A percentile compares a stretch with the other conserved stretches of the same genome.
phyloP scores from a whole-genome alignment of 2,113 vertebrate species.

The Hydropotes inermis region DNA sequence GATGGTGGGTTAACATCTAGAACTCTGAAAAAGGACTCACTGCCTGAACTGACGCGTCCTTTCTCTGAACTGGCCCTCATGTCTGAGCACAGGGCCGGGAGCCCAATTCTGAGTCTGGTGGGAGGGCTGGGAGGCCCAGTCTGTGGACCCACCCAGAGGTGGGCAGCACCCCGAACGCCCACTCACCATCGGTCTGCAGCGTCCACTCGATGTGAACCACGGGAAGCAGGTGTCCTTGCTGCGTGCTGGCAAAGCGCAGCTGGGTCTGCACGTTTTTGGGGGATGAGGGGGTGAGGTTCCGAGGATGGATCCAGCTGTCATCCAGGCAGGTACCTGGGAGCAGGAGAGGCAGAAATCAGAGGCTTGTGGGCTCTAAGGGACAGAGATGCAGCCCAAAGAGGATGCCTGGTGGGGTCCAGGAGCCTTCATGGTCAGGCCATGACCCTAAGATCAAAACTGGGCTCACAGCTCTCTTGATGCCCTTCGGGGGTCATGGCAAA shows the following conservation, averaged over 20 bases:
- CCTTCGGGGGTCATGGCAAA: background rate
- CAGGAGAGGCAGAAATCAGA: background rate
- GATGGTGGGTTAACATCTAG: background rate
- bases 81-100: background rate
- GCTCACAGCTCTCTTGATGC: background rate
- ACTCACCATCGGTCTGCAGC: constrained; percentile 81
- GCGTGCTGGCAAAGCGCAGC: constrained; percentile 38
- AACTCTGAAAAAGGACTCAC: background rate
- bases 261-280: constrained; percentile 75
- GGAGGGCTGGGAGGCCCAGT: background rate
- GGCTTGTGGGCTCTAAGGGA: background rate
- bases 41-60: background rate
- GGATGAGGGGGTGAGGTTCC: constrained; percentile 80
- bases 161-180: background rate
- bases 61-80: background rate
- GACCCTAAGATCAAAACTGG: background rate
- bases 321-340: constrained; percentile 82
- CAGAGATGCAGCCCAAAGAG: background rate
- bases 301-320: constrained; percentile 73
- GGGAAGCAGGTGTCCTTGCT: constrained; percentile 69
- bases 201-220: constrained; percentile 80
- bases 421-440: background rate
- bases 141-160: background rate
- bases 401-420: background rate
- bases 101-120: background rate